phyloP scores from a whole-genome alignment of 2,113 vertebrate species.

The Ciconia maguari region DNA sequence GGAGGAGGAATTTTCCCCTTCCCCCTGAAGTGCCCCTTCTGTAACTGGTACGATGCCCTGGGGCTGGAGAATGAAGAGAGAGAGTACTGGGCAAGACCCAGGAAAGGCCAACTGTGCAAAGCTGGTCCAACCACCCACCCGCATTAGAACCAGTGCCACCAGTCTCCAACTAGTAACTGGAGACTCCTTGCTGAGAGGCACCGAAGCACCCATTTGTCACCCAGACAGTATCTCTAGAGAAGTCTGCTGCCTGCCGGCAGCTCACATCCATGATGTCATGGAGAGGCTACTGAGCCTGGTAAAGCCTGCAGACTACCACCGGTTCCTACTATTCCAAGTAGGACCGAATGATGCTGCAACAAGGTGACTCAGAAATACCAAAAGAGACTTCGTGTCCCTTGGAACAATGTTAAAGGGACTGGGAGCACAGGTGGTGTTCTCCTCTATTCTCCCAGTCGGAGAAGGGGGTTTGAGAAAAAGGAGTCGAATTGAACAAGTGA shows the following conservation, averaged over 20 bases:
- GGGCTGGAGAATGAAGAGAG: neutral
- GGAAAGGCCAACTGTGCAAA: neutral
- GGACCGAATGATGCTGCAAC: neutral
- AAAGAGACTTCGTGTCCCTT: neutral
- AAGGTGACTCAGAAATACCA: neutral
- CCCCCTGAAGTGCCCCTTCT: neutral
- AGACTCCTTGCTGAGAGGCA: neutral
- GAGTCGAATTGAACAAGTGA: neutral
- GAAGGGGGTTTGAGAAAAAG: neutral
- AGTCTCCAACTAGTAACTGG: neutral
- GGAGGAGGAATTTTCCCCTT: neutral
- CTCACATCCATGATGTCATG: fast-evolving
- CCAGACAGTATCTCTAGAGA: neutral
- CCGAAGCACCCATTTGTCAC: fast-evolving
- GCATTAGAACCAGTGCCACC: neutral
- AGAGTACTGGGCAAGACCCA: neutral
- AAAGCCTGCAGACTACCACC: fast-evolving
- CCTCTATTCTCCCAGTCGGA: neutral
- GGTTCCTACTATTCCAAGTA: neutral
- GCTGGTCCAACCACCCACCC: fast-evolving
- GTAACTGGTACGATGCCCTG: fast-evolving
- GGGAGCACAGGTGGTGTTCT: neutral
- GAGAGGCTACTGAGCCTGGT: neutral
- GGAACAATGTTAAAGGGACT: neutral
- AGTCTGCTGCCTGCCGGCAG: neutral